These are phyloP conservation scores for Thecophora atra DNA, from an alignment of 2,888 invertebrate species.

Conservation along the genomic window DNA sequence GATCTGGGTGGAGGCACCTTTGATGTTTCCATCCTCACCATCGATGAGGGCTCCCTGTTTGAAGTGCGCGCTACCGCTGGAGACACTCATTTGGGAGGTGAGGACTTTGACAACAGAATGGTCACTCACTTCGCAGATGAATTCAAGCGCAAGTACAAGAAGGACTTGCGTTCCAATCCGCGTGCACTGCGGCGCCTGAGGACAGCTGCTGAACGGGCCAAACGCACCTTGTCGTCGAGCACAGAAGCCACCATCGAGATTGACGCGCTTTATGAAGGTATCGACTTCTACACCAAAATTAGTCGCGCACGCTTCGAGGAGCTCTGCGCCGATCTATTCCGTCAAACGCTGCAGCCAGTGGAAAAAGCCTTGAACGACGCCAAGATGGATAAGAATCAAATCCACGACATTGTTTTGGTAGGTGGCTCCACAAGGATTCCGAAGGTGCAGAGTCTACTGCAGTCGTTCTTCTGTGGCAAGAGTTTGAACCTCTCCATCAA, in stretches of 20 bases:
- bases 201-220: conserved; percentile 81
- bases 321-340: conserved; percentile 76
- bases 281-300: conserved; percentile 77
- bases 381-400: conserved; percentile 78
- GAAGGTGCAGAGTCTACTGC: conserved; percentile 77
- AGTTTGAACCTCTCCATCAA: conserved; percentile 78
- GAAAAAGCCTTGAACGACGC: conserved; percentile 82
- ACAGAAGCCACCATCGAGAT: conserved; percentile 80
- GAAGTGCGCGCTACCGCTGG: conserved; percentile 94
- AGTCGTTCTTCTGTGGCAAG: conserved; percentile 80
- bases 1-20: conserved; percentile 83
- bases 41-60: conserved; percentile 87
- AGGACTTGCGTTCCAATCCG: conserved; percentile 73
- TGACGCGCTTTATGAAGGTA: conserved; percentile 77
- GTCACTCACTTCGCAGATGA: conserved; percentile 86
- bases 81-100: conserved; percentile 91
- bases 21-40: conserved; percentile 93
- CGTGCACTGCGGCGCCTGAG: conserved; percentile 75
- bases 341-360: conserved; percentile 78
- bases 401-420: conserved; percentile 83
- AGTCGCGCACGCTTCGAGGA: conserved; percentile 82
- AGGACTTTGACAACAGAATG: conserved; percentile 89
- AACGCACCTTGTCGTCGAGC: conserved; percentile 80
- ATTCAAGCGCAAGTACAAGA: conserved; percentile 81
- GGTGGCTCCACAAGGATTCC: conserved; percentile 85